Conservation (phyloP, 2,797 vertebrate species). For the Epinephelus coioides region DNA sequence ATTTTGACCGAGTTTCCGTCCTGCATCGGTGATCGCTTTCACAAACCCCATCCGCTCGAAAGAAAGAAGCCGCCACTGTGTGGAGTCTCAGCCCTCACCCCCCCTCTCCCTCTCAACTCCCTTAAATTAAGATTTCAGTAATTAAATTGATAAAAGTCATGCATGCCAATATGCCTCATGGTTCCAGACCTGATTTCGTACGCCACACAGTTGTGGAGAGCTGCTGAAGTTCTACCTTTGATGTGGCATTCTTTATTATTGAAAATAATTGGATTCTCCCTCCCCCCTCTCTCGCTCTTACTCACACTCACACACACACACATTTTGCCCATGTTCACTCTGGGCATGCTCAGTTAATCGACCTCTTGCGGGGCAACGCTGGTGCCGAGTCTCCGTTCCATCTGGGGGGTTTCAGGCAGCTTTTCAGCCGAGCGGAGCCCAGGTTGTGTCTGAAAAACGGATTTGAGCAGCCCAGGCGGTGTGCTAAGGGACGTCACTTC, state of each 20-base stretch:
- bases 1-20: constrained; percentile 63
- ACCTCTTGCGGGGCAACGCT: constrained; percentile 54
- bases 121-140: constrained; percentile 86
- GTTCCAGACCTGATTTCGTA: constrained; percentile 84
- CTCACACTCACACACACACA: constrained; percentile 19
- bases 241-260: constrained; percentile 87
- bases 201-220: constrained; percentile 77
- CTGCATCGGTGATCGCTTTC: constrained; percentile 75
- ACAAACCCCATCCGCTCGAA: constrained; percentile 59
- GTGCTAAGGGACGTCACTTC: constrained; percentile 45
- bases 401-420: constrained; percentile 54
- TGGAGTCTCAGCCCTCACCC: constrained; percentile 58
- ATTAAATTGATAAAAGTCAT: constrained; percentile 89
- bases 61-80: constrained; percentile 56
- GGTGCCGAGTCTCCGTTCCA: constrained; percentile 44
- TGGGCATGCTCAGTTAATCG: constrained; percentile 81
- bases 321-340: constrained; percentile 60
- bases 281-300: constrained; percentile 29
- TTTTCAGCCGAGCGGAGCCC: constrained; percentile 37
- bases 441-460: constrained; percentile 45
- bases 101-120: constrained; percentile 61
- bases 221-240: constrained; percentile 86
- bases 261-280: constrained; percentile 86
- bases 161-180: constrained; percentile 82
- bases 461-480: constrained; percentile 37